phyloP scores from a whole-genome alignment of 2,888 invertebrate genomes.

The Chymomyza amoena region DNA sequence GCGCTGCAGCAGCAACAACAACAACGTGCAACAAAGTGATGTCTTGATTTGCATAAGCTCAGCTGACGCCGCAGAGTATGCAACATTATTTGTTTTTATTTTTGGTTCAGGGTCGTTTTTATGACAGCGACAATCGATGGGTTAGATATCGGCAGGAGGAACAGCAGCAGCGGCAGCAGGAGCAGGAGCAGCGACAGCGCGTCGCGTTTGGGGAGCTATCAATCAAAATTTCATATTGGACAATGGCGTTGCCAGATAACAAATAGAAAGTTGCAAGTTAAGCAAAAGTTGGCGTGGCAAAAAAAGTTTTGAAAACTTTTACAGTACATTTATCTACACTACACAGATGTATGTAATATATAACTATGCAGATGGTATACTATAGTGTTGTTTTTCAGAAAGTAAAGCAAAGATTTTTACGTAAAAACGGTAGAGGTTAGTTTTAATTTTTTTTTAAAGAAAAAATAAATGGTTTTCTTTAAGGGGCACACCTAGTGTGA shows the following conservation, averaged over 20 bases:
- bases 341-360: too few relatives aligned
- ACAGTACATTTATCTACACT: too few relatives aligned
- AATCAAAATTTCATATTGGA: constrained; percentile 64
- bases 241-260: constrained; percentile 28
- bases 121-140: constrained; percentile 69
- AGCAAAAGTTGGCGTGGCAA: neutral
- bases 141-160: constrained; percentile 34
- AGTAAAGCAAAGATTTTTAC: too few relatives aligned
- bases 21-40: constrained; percentile 47
- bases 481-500: too few relatives aligned
- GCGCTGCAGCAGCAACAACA: constrained; percentile 16
- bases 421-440: too few relatives aligned
- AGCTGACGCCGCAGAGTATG: neutral
- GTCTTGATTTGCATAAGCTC: constrained; percentile 71
- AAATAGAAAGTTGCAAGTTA: neutral
- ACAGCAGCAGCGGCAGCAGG: too few relatives aligned
- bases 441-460: too few relatives aligned
- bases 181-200: neutral
- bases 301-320: neutral
- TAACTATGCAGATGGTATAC: too few relatives aligned
- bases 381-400: too few relatives aligned
- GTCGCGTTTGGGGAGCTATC: constrained; percentile 52
- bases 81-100: constrained; percentile 16
- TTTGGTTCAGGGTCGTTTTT: constrained; percentile 43
- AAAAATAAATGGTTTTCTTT: too few relatives aligned